Base-by-base conservation (phyloP, 2,797 vertebrate species). In the Scolopax bukidnonensis region DNA sequence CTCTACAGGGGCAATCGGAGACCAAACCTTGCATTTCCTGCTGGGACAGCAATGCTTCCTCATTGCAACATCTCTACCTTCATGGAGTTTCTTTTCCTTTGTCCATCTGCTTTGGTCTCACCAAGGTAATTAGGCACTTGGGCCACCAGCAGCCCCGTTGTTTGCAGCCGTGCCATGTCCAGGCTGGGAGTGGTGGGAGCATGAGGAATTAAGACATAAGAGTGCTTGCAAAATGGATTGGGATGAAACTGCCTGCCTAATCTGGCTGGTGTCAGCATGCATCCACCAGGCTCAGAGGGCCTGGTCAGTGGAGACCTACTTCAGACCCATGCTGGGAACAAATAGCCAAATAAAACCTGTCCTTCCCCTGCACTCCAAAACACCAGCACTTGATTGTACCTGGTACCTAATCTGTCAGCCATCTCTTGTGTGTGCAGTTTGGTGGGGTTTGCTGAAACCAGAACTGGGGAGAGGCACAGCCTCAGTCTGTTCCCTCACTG, bases 61-160 rank as follows among this genome's bases (percentile, higher is more conserved):
- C 3, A 0, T 30, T 60, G 48, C 43, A 68, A 23, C 30, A 9
- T 28, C 59, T 67, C 56, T 83, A 27, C 53, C 59, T 75, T 57
- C 1, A 1, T 59, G 47, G 16, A 61, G 20, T 57, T 23, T 78
- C 43, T 57, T 53, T 59, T 30, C 23, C 17, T 51, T 77, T 67
- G 25, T 60, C 48, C 2, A 2, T 68, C 60, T 84, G 25, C 40
- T 76, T 84, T 54, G 27, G 2, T 57, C 28, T 86, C 36, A 8
- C 59, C 11, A 25, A 36, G 4, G 5, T 54, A 38, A 65, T 60
- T 27, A 61, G 40, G 71, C 2, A 1, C 28, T 67, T 61, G 48
- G 32, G 38, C n/a, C 60, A 67, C 25, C 0, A 1, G 40, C 25
- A n/a, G 25, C n/a, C 43, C 30, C 0, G 1, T 9, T 80, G 60